Base-by-base conservation (phyloP, 2,113 vertebrate genomes). In the Archocentrus centrarchus region DNA sequence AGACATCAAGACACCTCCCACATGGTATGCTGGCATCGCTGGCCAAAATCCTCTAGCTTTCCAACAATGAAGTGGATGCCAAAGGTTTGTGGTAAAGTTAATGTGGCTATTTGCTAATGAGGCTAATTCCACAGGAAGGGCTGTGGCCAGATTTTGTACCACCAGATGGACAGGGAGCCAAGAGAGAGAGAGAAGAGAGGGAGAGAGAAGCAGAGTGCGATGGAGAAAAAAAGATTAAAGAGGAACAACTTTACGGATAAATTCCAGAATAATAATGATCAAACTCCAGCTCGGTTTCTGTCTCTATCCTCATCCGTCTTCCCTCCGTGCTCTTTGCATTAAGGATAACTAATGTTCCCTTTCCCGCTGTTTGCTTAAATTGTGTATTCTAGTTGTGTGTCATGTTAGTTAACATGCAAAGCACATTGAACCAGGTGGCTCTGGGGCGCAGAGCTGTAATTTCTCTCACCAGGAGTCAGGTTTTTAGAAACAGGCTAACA, bases 401-500 rank as follows among this genome's bases (percentile, higher is more conserved):
- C 68, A 84, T 62, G 11, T 68, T 88, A 22, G 78, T 94, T 94
- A 86, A 66, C 88, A 93, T 93, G 84, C 93, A 80, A 77, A 77
- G 77, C 91, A 75, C 92, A 87, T 81, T 80, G 75, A 91, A 77
- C 59, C 89, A 90, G 91, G 91, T 93, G 84, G 85, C 87, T 82
- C 64, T 53, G 80, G 89, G 70, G 57, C 80, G 50, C 64, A 41
- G 75, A 60, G 89, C 81, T 88, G 75, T 91, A 84, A 88, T 89
- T 93, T 82, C 78, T 81, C 86, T 87, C 83, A 79, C 81, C 35
- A 20, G 83, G 78, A 88, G 83, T 89, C 82, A 35, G 39, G 37
- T 82, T 87, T 87, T 80, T 24, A 63, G 81, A 77, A 82, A 84
- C 17, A 39, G 60, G 24, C 11, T 41, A 55, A 68, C 47, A 32